Evolutionary conservation across 2,797 vertebrate genomes (phyloP), one percentile per base, ranked within the genome.

Genomic region (Enteromius thamalakanensis): DNA sequence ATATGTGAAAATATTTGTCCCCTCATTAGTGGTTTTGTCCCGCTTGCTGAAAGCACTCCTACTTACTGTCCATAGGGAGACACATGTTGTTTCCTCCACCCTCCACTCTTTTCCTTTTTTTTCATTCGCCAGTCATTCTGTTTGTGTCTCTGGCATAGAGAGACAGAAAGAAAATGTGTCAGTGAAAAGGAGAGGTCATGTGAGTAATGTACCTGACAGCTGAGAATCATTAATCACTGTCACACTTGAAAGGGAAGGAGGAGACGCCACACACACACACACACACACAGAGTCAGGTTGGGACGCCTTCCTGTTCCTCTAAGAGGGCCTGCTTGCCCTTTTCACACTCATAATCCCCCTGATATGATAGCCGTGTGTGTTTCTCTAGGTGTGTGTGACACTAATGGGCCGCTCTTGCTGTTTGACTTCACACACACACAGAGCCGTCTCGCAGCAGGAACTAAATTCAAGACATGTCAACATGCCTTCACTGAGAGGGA

Each of bases 171-270:
- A 37, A 84, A 87, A 84, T 83, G 84, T 78, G 80, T 87, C 83
- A 85, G 80, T 81, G 86, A 76, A 82, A 86, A 88, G 89, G 91
- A 87, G 88, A 88, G 88, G 83, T 86, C 88, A 84, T 85, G 87
- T 86, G 86, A 92, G 90, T 91, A 90, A 92, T 93, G 90, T 93
- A 92, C 91, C 91, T 93, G 94, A 94, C 94, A 94, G 92, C 93
- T 93, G 90, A 93, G 88, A 89, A 92, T 93, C 93, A 94, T 94
- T 94, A 94, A 95, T 95, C 94, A 94, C 89, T 92, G 91, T 93
- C 93, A 93, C 90, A 91, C 88, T 89, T 89, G 89, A 91, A 89
- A 90, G 86, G 76, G 83, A 91, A 87, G 87, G 75, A 85, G 86
- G 2, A 81, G 84, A 84, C 76, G 77, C 84, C 82, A 77, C 72